Percentiles rank a stretch among this genome's conserved stretches.
phyloP scores from a whole-genome alignment of 2,888 invertebrate species.

The Tridacna gigas region DNA sequence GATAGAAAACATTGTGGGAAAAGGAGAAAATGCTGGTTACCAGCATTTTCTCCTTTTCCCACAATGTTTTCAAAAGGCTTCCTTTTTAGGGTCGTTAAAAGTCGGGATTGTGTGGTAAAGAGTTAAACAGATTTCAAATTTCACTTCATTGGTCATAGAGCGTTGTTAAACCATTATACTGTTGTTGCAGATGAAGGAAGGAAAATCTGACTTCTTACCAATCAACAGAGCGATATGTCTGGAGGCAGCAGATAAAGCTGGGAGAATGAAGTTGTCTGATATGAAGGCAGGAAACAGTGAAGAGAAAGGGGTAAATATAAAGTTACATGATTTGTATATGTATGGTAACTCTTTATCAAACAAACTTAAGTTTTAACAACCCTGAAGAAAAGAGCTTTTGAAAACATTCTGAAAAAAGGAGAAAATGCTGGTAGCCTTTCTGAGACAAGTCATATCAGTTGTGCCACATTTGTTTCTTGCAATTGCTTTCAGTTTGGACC shows the following conservation, averaged over 20 bases:
- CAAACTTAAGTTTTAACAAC: neutral
- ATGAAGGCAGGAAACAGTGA: neutral
- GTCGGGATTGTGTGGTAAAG: neutral
- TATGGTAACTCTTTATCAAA: neutral
- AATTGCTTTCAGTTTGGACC: no score
- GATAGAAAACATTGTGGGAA: no score
- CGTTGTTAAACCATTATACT: no score
- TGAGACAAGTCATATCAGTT: neutral
- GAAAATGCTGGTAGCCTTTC: neutral
- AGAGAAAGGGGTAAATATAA: neutral
- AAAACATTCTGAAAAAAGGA: neutral
- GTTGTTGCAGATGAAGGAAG: conserved; percentile 3
- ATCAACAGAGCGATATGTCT: conserved; percentile 7
- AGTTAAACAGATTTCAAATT: neutral
- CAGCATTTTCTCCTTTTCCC: no score
- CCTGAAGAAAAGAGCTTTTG: neutral
- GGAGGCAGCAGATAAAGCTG: neutral
- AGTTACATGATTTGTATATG: neutral
- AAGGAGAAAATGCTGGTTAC: no score
- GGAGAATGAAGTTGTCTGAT: neutral
- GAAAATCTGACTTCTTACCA: conserved; percentile 18
- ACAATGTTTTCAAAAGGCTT: no score
- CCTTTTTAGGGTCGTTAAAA: neutral
- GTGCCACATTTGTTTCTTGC: no score
- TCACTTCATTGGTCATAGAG: no score